These are phyloP conservation scores for Tetranychus truncatus DNA, from an alignment of 2,888 invertebrate species.

Conservation along the genomic window DNA sequence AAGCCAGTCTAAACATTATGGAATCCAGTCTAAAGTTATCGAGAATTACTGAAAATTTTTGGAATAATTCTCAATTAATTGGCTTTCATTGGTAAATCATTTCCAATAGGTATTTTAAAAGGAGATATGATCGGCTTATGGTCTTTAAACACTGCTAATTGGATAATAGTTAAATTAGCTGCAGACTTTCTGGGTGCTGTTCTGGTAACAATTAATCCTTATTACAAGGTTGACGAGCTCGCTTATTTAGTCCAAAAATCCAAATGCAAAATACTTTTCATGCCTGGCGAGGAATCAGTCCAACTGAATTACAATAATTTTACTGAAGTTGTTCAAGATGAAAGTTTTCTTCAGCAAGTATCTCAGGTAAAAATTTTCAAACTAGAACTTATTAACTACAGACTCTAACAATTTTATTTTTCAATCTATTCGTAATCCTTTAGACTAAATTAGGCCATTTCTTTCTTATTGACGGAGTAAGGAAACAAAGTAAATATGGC, in stretches of 20 bases:
- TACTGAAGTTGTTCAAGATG: slow-evolving; percentile 8
- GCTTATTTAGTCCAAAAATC: slow-evolving; percentile 18
- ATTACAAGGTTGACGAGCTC: slow-evolving; percentile 20
- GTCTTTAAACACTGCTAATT: slow-evolving; percentile 20
- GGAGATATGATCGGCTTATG: slow-evolving; percentile 21
- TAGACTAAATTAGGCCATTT: slow-evolving; percentile 11
- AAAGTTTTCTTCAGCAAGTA: not conserved
- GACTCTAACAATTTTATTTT: too few species aligned
- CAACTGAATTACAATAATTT: slow-evolving; percentile 16
- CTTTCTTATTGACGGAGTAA: slow-evolving; percentile 16
- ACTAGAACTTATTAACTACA: too few species aligned
- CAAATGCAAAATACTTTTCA: slow-evolving; percentile 19
- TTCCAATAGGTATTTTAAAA: slow-evolving; percentile 12
- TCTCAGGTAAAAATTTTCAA: not conserved
- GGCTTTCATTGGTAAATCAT: not conserved
- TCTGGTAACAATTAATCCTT: slow-evolving; percentile 20
- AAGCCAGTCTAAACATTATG: too few species aligned
- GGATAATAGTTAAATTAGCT: slow-evolving; percentile 18
- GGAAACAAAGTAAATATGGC: not conserved
- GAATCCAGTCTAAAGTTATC: not conserved
- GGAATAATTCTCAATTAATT: too few species aligned
- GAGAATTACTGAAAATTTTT: not conserved
- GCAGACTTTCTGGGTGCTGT: slow-evolving; percentile 17
- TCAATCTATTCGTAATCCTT: not conserved
- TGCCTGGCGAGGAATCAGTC: slow-evolving; percentile 17